Conservation (phyloP, 1,140 invertebrate genomes). For the Melitaea cinxia region DNA sequence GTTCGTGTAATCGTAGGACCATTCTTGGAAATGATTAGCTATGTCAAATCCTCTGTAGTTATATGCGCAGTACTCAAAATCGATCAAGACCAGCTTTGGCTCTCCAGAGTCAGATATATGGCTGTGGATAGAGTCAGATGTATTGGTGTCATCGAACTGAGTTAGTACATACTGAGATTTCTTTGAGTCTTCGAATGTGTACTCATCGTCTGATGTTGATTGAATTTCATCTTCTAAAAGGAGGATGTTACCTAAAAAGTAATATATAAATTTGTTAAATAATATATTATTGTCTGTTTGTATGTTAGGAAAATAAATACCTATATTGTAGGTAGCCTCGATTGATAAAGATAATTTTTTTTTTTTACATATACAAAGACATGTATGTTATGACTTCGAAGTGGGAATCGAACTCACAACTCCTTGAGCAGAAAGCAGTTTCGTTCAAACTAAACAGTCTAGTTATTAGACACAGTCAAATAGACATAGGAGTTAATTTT, state of each 20-base stretch:
- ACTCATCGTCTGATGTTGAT: constrained; percentile 51
- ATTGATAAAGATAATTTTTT: no score
- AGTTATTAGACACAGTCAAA: no score
- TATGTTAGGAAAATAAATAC: no score
- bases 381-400: no score
- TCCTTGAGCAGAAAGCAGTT: no score
- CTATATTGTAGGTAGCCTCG: no score
- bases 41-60: constrained; percentile 97
- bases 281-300: no score
- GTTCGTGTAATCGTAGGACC: constrained; percentile 95
- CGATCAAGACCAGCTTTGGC: constrained; percentile 90
- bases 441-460: no score
- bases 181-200: constrained; percentile 42
- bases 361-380: no score
- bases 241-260: constrained; percentile 81
- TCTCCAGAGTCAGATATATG: constrained; percentile 80
- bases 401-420: no score
- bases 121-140: constrained; percentile 63
- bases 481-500: no score
- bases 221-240: constrained; percentile 77
- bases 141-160: constrained; percentile 61
- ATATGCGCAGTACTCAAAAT: constrained; percentile 97
- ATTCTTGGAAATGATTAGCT: constrained; percentile 98
- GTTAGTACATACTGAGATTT: constrained; percentile 38
- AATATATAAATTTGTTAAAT: not conserved